Base-by-base conservation (phyloP, 2,113 vertebrate genomes). In the Alligator sinensis region DNA sequence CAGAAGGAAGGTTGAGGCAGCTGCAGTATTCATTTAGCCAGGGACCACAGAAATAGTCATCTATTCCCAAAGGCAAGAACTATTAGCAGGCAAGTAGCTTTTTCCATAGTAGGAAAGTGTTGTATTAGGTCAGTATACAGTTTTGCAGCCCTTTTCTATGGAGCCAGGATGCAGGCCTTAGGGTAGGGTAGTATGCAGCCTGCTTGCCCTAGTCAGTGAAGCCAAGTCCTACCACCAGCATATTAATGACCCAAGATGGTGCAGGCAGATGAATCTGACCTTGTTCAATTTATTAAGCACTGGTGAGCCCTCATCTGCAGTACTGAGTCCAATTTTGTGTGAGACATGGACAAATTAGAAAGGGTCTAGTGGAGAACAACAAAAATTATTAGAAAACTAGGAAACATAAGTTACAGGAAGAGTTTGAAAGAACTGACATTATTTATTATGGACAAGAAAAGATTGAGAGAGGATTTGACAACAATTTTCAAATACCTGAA, bases 61-160 rank as follows among this genome's bases (percentile, higher is more conserved):
- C 25, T 64, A 15, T 7, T 64, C 5, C n/a, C 27, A 55, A 0
- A 2, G 2, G 2, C 4, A 3, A 34, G 54, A 18, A 13, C 28
- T 62, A 8, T 63, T 57, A 38, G 24, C 72, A 76, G 22, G 13
- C 0, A 1, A 64, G 27, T 4, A 61, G 22, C 30, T 66, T 66
- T 91, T 74, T 84, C 24, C 24, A 60, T 25, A 17, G 19, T 24
- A 19, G 66, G 63, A 74, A 61, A 59, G 58, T 18, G 22, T 62
- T 75, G 27, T 28, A 8, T 4, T 17, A 61, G 17, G 1, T 27
- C 68, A 24, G 47, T 47, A 9, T 47, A 47, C 47, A 47, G 47
- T 47, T 47, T 47, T 47, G 47, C 47, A 47, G 21, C 34, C 22
- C 30, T 13, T 72, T 72, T 12, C 30, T 72, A 34, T 38, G 68